phyloP scores from a whole-genome alignment of 2,888 invertebrate species.

The Aphodius granarius region DNA sequence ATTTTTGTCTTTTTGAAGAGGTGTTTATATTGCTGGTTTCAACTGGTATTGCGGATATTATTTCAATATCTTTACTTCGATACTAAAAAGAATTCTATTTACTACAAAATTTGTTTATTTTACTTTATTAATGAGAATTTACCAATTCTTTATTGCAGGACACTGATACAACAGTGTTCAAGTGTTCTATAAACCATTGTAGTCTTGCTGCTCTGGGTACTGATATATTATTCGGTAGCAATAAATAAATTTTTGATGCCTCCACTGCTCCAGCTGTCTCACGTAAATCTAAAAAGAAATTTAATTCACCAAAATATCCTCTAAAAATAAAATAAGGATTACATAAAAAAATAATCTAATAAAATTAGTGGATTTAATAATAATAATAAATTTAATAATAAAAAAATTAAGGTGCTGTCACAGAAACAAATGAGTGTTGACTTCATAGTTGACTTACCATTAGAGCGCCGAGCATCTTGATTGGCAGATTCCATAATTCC shows the following conservation, averaged over 20 bases:
- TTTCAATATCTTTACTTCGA: slow-evolving; percentile 61
- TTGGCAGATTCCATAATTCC: not conserved
- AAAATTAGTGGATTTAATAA: no score
- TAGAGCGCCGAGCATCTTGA: not conserved
- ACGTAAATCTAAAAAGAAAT: no score
- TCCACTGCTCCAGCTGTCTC: slow-evolving; percentile 55
- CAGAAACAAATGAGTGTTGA: not conserved
- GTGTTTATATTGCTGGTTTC: slow-evolving; percentile 46
- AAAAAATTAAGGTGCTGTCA: not conserved
- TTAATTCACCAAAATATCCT: no score
- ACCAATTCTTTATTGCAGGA: slow-evolving; percentile 49
- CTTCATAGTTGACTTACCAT: not conserved
- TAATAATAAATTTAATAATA: no score
- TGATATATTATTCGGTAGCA: slow-evolving; percentile 70
- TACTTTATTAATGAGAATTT: slow-evolving; percentile 31
- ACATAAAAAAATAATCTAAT: no score
- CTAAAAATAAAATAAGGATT: no score
- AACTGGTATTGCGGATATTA: slow-evolving; percentile 65
- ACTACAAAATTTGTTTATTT: not conserved
- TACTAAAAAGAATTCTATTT: slow-evolving; percentile 43
- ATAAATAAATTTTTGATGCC: slow-evolving; percentile 65
- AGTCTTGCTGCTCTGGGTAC: slow-evolving; percentile 73
- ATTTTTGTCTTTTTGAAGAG: slow-evolving; percentile 52
- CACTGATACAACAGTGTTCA: slow-evolving; percentile 62
- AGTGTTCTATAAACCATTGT: slow-evolving; percentile 72